A percentile compares a stretch with the other conserved stretches of the same genome.
These are phyloP conservation scores for Hartigia nigra DNA, from an alignment of 2,888 invertebrate genomes.

Conservation along the genomic window DNA sequence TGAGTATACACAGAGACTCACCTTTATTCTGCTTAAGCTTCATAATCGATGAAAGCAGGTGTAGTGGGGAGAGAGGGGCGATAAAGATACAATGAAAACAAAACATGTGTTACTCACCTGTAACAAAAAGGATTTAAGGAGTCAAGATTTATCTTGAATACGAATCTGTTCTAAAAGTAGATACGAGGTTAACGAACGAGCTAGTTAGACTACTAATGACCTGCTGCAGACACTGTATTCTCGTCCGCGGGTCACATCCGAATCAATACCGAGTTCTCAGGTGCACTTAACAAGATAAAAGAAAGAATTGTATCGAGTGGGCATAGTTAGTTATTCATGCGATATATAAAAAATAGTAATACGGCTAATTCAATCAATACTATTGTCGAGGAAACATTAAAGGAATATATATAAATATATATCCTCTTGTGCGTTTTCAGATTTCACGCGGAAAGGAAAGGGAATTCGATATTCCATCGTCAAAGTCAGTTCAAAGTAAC, in stretches of 20 bases:
- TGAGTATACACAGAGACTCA: not conserved
- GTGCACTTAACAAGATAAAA: not conserved
- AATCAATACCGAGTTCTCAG: not conserved
- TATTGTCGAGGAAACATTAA: not conserved
- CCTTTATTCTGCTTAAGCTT: not conserved
- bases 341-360: not conserved
- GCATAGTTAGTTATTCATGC: not conserved
- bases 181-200: not conserved
- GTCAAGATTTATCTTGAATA: not conserved
- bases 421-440: not conserved
- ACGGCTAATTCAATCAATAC: not conserved
- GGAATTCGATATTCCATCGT: not conserved
- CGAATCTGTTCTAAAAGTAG: not conserved
- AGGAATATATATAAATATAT: not conserved
- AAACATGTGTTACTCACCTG: not conserved
- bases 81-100: not conserved
- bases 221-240: not conserved
- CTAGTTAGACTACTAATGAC: not conserved
- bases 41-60: not conserved
- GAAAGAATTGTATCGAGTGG: not conserved
- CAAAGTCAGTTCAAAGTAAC: not conserved
- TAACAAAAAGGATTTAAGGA: not conserved
- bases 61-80: not conserved
- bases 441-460: not conserved
- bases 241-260: not conserved